Base-by-base conservation (phyloP, 2,113 vertebrate species). In the Myotis davidii region DNA sequence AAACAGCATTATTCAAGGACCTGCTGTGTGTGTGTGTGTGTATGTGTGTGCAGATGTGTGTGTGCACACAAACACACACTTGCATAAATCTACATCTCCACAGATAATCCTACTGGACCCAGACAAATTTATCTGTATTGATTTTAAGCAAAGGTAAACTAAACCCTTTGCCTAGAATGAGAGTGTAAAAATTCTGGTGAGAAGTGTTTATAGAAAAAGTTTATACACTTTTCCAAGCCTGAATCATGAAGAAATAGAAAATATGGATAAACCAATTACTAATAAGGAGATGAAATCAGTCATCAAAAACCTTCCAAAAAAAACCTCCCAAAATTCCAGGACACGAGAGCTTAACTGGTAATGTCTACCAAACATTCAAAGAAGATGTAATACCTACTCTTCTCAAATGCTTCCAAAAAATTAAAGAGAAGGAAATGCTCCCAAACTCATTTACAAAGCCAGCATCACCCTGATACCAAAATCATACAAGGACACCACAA, bases 51-150 rank as follows among this genome's bases (percentile, higher is more conserved):
- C 29, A 10, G 5, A 20, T 16, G 23, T 27, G 52, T 8, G 32
- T 14, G 48, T 8, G 20, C 54, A 21, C 45, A 48, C 52, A 21
- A 0, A 20, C 20, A 23, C 2, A 9, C 21, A 61, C 59, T 61
- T 9, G 5, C 27, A 9, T 42, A 27, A 61, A 12, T 64, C 5
- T 12, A 61, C 50, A 50, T 77, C 45, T 64, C 56, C 45, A 85
- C 11, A 87, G 1, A 95, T 0, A 87, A 76, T 48, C 12, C 23
- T 92, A 73, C 16, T 48, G 61, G 29, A 56, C 18, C 37, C 48
- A 97, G n/a, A 74, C 42, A 93, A 93, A 17, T 59, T 79, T 87
- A 93, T 91, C 83, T 48, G 3, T 86, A 95, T 85, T 67, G 65
- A 91, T 90, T 97, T 93, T 70, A 83, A 21, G 13, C 50, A 86